Conservation (phyloP, 2,888 invertebrate genomes). For the Eupeodes luniger region DNA sequence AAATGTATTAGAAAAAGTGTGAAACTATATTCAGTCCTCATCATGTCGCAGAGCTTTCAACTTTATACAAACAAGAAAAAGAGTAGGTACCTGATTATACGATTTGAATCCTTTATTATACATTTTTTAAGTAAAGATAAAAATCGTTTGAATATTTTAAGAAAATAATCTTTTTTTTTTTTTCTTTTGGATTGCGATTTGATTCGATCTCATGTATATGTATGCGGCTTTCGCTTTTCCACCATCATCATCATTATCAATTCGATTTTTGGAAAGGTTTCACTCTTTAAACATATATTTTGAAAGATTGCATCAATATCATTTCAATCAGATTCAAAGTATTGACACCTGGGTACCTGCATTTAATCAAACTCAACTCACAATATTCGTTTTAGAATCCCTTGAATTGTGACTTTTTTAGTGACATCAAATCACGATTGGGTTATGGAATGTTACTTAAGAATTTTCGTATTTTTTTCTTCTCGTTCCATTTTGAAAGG, state of each 20-base stretch:
- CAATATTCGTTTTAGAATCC: neutral
- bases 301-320: conserved; percentile 33
- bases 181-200: neutral
- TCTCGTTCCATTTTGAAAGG: conserved; percentile 39
- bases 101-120: conserved; percentile 3
- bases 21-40: conserved; percentile 54
- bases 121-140: neutral
- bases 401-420: conserved; percentile 12
- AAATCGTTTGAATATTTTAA: conserved; percentile 40
- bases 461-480: conserved; percentile 39
- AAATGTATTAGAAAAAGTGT: conserved; percentile 46
- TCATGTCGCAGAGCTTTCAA: neutral
- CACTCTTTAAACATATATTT: neutral
- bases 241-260: neutral
- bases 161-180: neutral
- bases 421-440: conserved; percentile 61
- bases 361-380: neutral
- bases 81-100: neutral
- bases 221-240: conserved; percentile 10
- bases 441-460: conserved; percentile 40
- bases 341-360: conserved; percentile 37
- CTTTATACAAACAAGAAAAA: neutral
- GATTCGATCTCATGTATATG: neutral
- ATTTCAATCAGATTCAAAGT: conserved; percentile 31
- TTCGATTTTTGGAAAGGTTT: conserved; percentile 9